phyloP scores from a whole-genome alignment of 1,140 invertebrate species.

The Matsumurasca onukii region DNA sequence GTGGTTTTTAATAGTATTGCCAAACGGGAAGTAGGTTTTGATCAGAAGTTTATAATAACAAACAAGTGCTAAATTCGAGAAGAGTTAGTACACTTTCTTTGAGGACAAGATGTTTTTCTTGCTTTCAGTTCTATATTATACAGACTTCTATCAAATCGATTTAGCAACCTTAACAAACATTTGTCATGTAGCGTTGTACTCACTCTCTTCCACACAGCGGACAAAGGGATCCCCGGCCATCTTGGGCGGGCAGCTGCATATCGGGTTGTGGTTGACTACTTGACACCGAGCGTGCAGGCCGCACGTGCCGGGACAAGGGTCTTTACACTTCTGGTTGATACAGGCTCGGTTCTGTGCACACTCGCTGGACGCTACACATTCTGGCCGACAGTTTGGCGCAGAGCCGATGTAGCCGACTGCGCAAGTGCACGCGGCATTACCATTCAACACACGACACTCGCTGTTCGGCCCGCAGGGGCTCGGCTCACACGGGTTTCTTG shows the following conservation, averaged over 20 bases:
- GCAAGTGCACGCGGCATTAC: constrained; percentile 77
- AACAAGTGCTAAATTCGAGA: no score
- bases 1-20: no score
- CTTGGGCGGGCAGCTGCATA: constrained; percentile 75
- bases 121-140: no score
- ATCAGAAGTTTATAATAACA: no score
- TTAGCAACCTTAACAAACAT: no score
- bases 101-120: no score
- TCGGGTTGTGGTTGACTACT: constrained; percentile 80
- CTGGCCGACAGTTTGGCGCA: constrained; percentile 74
- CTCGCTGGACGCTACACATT: constrained; percentile 77
- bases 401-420: constrained; percentile 71
- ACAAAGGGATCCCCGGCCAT: constrained; percentile 81
- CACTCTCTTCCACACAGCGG: constrained; percentile 68
- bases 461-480: constrained; percentile 81
- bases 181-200: no score
- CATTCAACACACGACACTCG: constrained; percentile 67
- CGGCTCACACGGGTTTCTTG: constrained; percentile 71
- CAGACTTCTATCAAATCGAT: no score
- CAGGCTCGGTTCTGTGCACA: constrained; percentile 71
- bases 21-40: no score
- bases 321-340: constrained; percentile 75
- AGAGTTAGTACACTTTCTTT: no score
- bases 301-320: constrained; percentile 79
- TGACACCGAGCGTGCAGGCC: constrained; percentile 76